Percentiles rank a stretch among this genome's conserved stretches.
Evolutionary conservation across 2,797 vertebrate species (phyloP).

Genomic region (Poecilia wingei): DNA sequence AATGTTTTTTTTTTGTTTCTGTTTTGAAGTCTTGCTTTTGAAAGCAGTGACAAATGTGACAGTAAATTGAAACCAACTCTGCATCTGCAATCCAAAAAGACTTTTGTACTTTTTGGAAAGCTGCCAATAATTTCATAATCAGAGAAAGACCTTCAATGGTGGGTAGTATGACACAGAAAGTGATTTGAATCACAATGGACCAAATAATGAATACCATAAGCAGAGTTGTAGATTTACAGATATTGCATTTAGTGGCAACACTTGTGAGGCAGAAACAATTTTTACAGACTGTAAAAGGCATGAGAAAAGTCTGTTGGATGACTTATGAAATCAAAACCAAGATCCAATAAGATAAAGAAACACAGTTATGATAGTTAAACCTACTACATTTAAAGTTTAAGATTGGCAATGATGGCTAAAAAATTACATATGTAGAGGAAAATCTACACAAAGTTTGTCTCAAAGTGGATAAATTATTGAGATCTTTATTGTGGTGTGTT

Average conservation of each 20-base stretch:
- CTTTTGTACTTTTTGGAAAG: slow-evolving; percentile 29
- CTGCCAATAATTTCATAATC: slow-evolving; percentile 42
- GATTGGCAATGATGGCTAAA: background rate
- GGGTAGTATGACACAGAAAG: slow-evolving; percentile 22
- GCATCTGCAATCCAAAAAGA: slow-evolving; percentile 37
- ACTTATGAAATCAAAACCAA: slow-evolving; percentile 14
- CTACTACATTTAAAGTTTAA: background rate
- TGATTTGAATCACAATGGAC: slow-evolving; percentile 46
- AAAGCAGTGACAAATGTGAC: slow-evolving; percentile 46
- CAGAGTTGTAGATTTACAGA: slow-evolving; percentile 17
- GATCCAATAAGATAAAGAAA: background rate
- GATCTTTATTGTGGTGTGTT: background rate
- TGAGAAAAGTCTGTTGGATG: slow-evolving; percentile 12
- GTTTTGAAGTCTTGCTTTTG: slow-evolving; percentile 29
- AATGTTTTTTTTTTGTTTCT: background rate
- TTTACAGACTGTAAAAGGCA: slow-evolving; percentile 16
- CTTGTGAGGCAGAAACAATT: slow-evolving; percentile 22
- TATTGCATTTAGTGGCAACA: slow-evolving; percentile 12
- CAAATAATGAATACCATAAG: slow-evolving; percentile 33
- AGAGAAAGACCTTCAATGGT: slow-evolving; percentile 27
- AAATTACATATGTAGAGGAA: background rate
- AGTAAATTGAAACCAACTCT: slow-evolving; percentile 61
- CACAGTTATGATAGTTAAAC: background rate
- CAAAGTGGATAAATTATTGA: background rate
- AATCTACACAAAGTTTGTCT: background rate